Conservation (phyloP, 2,113 vertebrate genomes). For the Atractosteus spatula region DNA sequence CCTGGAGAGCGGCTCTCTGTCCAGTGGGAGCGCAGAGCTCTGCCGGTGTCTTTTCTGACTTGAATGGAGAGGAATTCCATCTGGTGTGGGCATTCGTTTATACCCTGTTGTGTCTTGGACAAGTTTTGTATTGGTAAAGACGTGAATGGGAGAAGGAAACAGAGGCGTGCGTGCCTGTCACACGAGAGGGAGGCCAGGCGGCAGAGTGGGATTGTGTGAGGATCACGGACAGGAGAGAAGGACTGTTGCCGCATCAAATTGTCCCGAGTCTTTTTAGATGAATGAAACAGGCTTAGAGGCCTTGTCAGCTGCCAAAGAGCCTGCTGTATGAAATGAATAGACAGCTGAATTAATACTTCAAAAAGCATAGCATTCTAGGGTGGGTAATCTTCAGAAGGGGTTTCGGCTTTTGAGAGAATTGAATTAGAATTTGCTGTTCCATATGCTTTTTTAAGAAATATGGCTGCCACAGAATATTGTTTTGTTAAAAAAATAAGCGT, state of each 20-base stretch:
- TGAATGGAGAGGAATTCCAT: not conserved
- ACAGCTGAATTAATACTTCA: not conserved
- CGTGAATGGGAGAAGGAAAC: too few relatives aligned
- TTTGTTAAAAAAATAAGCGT: too few relatives aligned
- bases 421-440: too few relatives aligned
- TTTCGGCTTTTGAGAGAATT: too few relatives aligned
- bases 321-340: not conserved
- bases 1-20: too few relatives aligned
- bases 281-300: slow-evolving; percentile 1
- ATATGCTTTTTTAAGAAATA: too few relatives aligned
- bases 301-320: not conserved
- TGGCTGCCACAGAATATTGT: too few relatives aligned
- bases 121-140: too few relatives aligned
- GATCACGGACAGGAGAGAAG: not conserved
- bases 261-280: slow-evolving; percentile 3
- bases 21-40: too few relatives aligned
- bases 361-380: not conserved
- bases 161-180: not conserved
- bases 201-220: not conserved
- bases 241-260: not conserved
- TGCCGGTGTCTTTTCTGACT: too few relatives aligned
- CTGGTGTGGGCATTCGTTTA: not conserved
- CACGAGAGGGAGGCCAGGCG: not conserved
- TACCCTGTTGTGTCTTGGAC: not conserved
- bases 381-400: not conserved